Evolutionary conservation across 2,113 vertebrate species (phyloP), one percentile per base, ranked within the genome.

Genomic region (Chiloscyllium plagiosum): DNA sequence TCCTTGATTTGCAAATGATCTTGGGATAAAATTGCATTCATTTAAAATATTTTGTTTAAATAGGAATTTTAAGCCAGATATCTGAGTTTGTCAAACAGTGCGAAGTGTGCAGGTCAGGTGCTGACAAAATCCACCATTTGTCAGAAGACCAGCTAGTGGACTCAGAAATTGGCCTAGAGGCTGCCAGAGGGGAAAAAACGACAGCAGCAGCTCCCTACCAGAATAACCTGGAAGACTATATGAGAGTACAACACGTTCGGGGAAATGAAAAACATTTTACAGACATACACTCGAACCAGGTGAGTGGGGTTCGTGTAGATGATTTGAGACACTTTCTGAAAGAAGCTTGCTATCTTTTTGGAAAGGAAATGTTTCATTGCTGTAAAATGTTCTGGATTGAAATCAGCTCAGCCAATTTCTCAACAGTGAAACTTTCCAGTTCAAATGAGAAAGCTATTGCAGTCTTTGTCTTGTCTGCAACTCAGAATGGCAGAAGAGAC

Each of bases 11-110:
- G 80, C 42, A 42, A 83, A 47, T 83, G 13, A 42, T 19, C 80
- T 83, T 47, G 37, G 15, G 37, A 47, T 47, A 42, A 42, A 83
- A 42, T 83, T 42, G n/a, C 6, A 12, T 83, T 83, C 72, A 22
- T 83, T 42, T 20, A 22, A 7, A 72, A 26, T 24, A 47, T 86
- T 86, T 37, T 22, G 2, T 42, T 86, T 22, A 47, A 86, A 33
- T 33, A 90, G 87, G 87, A n/a, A 90, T 90, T 90, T 90, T 90
- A 52, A 90, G 50, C 87, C 87, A 90, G 26, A 90, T 90, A 4
- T 61, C 87, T 0, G 10, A 90, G 87, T 90, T 90, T 90, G 87
- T 90, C 26, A 90, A 90, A 90, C 87, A 52, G 52, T 90, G 87
- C 26, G 87, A 90, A n/a, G 87, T 90, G 7, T 90, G 87, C 87